A percentile compares a stretch with the other conserved stretches of the same genome.
Conservation (phyloP, 1,140 invertebrate species). For the Phocides pigmalion region DNA sequence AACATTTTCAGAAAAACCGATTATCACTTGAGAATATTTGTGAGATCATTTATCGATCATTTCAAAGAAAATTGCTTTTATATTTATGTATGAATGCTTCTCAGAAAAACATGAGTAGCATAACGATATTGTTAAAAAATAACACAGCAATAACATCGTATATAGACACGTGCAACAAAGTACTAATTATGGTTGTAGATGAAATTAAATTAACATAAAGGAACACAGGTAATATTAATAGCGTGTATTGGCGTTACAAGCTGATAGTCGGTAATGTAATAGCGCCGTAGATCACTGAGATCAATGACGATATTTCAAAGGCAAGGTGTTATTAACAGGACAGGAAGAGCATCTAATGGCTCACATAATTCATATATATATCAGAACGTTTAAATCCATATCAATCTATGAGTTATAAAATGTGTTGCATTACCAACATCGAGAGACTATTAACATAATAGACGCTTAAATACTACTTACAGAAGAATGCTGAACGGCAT, state of each 20-base stretch:
- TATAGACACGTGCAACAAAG: slow-evolving; percentile 26
- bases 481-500: slow-evolving; percentile 29
- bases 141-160: slow-evolving; percentile 5
- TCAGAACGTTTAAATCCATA: slow-evolving; percentile 9
- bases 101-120: slow-evolving; percentile 12
- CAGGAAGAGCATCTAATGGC: slow-evolving; percentile 21
- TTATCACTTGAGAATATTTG: not conserved
- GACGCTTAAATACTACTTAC: slow-evolving; percentile 27
- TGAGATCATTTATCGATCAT: not conserved
- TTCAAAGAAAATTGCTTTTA: slow-evolving; percentile 8
- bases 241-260: slow-evolving; percentile 23
- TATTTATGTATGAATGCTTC: slow-evolving; percentile 15
- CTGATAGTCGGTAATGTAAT: slow-evolving; percentile 19
- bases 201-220: slow-evolving; percentile 31
- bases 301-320: slow-evolving; percentile 22
- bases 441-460: slow-evolving; percentile 29
- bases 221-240: slow-evolving; percentile 20
- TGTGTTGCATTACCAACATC: slow-evolving; percentile 9
- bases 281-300: slow-evolving; percentile 14
- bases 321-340: slow-evolving; percentile 23
- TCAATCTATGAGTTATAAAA: slow-evolving; percentile 8
- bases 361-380: slow-evolving; percentile 17
- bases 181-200: slow-evolving; percentile 7
- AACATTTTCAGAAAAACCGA: not conserved
- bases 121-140: slow-evolving; percentile 16